phyloP scores from a whole-genome alignment of 2,888 invertebrate genomes.

The Agrotis ipsilon region DNA sequence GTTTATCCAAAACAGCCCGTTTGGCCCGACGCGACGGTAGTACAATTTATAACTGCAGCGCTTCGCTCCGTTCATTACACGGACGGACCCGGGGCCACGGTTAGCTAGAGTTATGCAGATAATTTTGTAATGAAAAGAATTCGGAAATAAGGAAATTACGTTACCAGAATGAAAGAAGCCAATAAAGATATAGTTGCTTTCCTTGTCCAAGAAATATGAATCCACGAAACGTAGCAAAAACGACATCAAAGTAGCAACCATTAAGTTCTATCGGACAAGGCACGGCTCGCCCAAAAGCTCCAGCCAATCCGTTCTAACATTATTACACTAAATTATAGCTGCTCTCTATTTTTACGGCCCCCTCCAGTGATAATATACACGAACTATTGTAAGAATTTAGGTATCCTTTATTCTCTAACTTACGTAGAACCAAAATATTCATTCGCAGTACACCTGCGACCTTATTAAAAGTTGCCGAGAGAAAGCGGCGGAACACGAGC shows the following conservation, averaged over 20 bases:
- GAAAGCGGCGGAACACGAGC: constrained; percentile 40
- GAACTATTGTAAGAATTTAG: constrained; percentile 46
- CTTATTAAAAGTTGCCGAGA: constrained; percentile 64
- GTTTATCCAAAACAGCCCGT: constrained; percentile 64
- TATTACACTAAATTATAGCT: constrained; percentile 57
- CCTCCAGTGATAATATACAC: constrained; percentile 52
- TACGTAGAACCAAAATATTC: constrained; percentile 53
- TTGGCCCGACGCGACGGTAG: constrained; percentile 59
- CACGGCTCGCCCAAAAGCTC: constrained; percentile 24
- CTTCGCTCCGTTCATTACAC: constrained; percentile 71
- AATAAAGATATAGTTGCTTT: not conserved
- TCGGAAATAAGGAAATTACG: not conserved
- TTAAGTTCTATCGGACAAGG: constrained; percentile 31
- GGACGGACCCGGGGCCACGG: constrained; percentile 53
- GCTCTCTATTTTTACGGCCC: constrained; percentile 49
- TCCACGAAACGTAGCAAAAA: constrained; percentile 23
- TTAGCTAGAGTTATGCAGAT: constrained; percentile 61
- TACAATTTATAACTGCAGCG: constrained; percentile 74
- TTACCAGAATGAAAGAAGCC: not conserved
- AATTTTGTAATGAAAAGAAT: constrained; percentile 50
- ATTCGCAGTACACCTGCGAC: constrained; percentile 60
- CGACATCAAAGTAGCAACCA: not conserved
- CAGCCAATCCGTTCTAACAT: constrained; percentile 40
- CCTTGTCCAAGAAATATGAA: constrained; percentile 13
- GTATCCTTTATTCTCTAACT: constrained; percentile 43